Base-by-base conservation (phyloP, 2,888 invertebrate species). In the Noctua pronuba region DNA sequence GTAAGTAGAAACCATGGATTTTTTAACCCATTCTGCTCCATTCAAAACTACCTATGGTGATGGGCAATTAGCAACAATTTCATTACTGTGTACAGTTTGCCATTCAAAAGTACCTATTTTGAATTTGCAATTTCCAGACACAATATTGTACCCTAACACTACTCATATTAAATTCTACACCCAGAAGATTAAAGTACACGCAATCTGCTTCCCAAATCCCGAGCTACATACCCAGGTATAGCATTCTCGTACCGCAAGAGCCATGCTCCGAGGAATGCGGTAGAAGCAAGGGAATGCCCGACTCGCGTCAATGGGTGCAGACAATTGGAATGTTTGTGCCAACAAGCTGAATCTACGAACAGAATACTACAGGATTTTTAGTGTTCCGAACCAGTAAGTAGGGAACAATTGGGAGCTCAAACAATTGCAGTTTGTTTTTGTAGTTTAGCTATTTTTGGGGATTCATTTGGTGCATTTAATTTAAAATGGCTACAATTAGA, bases 241-340 rank as follows among this genome's bases (percentile, higher is more conserved):
- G 77, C 66, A 71, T 80, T 74, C 67, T 76, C 55, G 70, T 77
- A 79, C 73, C 71, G 31, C 79, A 75, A 70, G 76, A 84, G 65
- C 75, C 75, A 75, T 77, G 82, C 69, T 82, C 62, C 73, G 75
- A 69, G 90, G 88, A 86, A 91, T 91, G 86, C 89, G 46, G 78
- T 62, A 74, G 73, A 76, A 75, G 79, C 74, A 83, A 79, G 85
- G 86, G 90, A 90, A 91, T 90, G 84, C 88, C 79, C 73, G 82
- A 73, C 71, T 85, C 85, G 85, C 88, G 85, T 90, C 91, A 88
- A 90, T 90, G 90, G 90, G 90, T 86, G 88, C 89, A 88, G 88
- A 88, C 86, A 87, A 87, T 89, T 75, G 92, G 90, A 92, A 92
- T 92, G 90, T 83, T 88, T 88, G 80, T 71, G 81, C 82, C 81